Conservation (phyloP, 2,888 invertebrate genomes). For the Ochropleura plecta region DNA sequence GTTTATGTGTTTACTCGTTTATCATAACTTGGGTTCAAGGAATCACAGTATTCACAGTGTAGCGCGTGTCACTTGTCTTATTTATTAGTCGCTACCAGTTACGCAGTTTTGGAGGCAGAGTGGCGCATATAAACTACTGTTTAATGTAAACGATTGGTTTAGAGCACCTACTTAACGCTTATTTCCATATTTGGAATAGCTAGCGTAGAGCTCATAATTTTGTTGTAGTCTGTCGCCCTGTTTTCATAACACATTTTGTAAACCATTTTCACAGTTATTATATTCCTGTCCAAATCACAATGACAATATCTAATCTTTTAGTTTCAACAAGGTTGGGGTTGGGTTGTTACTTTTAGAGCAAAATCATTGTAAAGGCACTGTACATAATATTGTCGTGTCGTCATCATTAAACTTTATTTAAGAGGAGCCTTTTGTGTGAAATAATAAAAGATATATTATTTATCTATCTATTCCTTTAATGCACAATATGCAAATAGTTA, state of each 20-base stretch:
- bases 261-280: background rate
- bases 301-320: background rate
- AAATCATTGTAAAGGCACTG: too few relatives aligned
- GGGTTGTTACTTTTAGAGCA: too few relatives aligned
- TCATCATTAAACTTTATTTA: too few relatives aligned
- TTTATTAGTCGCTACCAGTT: slow-evolving; percentile 36
- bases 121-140: slow-evolving; percentile 33
- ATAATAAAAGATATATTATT: too few relatives aligned
- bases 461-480: too few relatives aligned
- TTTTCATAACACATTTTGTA: background rate
- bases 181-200: slow-evolving; percentile 22
- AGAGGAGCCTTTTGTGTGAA: too few relatives aligned
- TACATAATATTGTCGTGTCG: too few relatives aligned
- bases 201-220: slow-evolving; percentile 1
- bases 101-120: slow-evolving; percentile 10
- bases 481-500: too few relatives aligned
- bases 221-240: background rate
- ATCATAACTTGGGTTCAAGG: slow-evolving; percentile 5
- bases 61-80: slow-evolving; percentile 7
- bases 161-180: background rate
- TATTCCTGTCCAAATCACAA: background rate
- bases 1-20: background rate
- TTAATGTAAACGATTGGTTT: slow-evolving; percentile 19
- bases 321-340: background rate
- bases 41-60: background rate